Base-by-base conservation (phyloP, 37 sponge, comb jelly and placozoan species). In the Hormiphora californensis region DNA sequence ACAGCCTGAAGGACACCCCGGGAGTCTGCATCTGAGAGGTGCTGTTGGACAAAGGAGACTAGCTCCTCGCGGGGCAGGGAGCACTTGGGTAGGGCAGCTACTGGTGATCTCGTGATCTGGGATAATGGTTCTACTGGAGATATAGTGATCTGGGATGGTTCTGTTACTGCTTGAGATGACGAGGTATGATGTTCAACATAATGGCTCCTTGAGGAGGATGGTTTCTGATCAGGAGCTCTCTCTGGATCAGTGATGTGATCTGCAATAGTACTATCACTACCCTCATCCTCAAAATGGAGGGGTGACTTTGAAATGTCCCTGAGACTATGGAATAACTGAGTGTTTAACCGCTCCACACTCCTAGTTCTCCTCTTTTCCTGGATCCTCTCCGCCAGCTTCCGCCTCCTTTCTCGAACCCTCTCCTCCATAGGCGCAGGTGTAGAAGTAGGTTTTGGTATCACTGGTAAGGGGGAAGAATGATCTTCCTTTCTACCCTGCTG, bases 301-400 rank as follows among this genome's bases (percentile, higher is more conserved):
- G 81, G 81, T 21, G 81, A 73, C 25, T 41, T 73, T n/a, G 81
- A 39, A 21, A 73, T 73, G 7, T 73, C 81, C 25, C 81, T 27
- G 28, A 65, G 67, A 5, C 35, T 35, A 36, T 33, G 38, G 1
- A 65, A 17, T 28, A 65, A 36, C 37, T 65, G 2, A 32, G 1
- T 7, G 28, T 65, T 65, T 17, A 65, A 19, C 3, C 37, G 19
- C 3, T 5, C 3, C 2, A 65, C 17, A 7, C 37, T 38, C 31
- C 37, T 15, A 23, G 61, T 30, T 15, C 9, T 5, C 61, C n/a
- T 23, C 61, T 57, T 30, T 15, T 57, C 61, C n/a, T 57, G 30
- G 9, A 57, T 19, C n/a, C 61, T 30, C 61, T 57, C 61, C 30
- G 30, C 27, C 17, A 4, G 30, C n/a, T 57, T 57, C 4, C 3